Evolutionary conservation across 2,888 invertebrate species (phyloP), one percentile per base, ranked within the genome.

Genomic region (Spisula subtruncata): DNA sequence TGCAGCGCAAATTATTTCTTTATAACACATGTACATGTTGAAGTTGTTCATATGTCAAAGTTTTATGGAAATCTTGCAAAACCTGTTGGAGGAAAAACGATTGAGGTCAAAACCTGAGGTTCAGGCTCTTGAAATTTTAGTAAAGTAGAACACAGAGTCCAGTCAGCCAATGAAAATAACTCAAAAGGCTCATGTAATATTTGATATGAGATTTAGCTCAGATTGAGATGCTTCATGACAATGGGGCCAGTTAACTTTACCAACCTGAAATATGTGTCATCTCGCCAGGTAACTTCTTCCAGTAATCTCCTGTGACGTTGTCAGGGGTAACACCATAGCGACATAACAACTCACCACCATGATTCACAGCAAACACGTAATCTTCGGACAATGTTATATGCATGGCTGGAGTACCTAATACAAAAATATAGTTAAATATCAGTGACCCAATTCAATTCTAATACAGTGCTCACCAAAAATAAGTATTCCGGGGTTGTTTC

Each of bases 321-420:
- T 94, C 92, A 18, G 86, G 82, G 5, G 93, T 89, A 41, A 96
- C 94, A 25, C 96, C 96, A 93, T 95, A 94, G 79, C 96, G 94
- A 91, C 95, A 95, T 41, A 95, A 91, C 20, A 96, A 89, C 89
- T 96, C 95, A 32, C 96, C 96, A 48, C 91, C 90, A 4, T 94
- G 94, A 81, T 93, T 95, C 75, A 96, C 89, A 0, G 96, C 96
- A 95, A 96, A 96, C 32, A 96, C 96, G 87, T 93, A 93, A 25
- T 93, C 89, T 25, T 94, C 93, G 54, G 95, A 96, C 80, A 97
- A 95, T 46, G 96, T 95, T 41, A 97, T 91, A 85, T 97, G 96
- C 71, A 96, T 95, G 29, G 97, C 97, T 66, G 96, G 96, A 20
- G 97, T 96, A 18, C 97, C 96, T 96, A 90, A 12, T 5, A 60